Percentiles rank a stretch among this genome's conserved stretches.
phyloP scores from a whole-genome alignment of 2,888 invertebrate species.

The Tetrapedia diversipes region DNA sequence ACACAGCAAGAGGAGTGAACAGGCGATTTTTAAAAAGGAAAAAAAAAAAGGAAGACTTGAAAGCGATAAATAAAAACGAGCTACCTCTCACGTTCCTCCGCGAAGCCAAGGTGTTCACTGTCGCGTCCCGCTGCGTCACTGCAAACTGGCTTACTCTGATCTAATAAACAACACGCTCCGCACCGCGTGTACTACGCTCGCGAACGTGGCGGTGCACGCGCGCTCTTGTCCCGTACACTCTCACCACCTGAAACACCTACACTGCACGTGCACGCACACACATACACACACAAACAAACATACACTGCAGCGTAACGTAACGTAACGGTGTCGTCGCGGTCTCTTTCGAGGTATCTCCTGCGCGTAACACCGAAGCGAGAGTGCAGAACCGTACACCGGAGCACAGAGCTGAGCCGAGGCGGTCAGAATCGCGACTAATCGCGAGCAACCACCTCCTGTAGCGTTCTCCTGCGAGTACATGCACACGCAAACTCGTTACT shows the following conservation, averaged over 20 bases:
- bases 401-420: slow-evolving; percentile 13
- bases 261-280: not conserved
- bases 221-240: not conserved
- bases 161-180: slow-evolving; percentile 76
- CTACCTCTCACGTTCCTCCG: slow-evolving; percentile 42
- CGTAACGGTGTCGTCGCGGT: no score
- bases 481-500: slow-evolving; percentile 7
- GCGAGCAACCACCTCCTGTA: slow-evolving; percentile 53
- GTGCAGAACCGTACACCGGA: not conserved
- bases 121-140: slow-evolving; percentile 74
- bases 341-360: not conserved
- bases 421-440: slow-evolving; percentile 56
- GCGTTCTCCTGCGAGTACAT: slow-evolving; percentile 45
- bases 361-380: not conserved
- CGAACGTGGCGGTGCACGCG: slow-evolving; percentile 31
- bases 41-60: not conserved
- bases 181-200: slow-evolving; percentile 34
- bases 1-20: not conserved
- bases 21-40: not conserved
- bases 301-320: no score
- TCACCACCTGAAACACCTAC: not conserved
- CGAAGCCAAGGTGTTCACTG: slow-evolving; percentile 74
- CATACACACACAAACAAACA: no score
- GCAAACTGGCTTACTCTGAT: slow-evolving; percentile 81
- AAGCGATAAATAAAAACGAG: not conserved